phyloP scores from a whole-genome alignment of 2,113 vertebrate species.

The Dolichallabes microphthalmus region DNA sequence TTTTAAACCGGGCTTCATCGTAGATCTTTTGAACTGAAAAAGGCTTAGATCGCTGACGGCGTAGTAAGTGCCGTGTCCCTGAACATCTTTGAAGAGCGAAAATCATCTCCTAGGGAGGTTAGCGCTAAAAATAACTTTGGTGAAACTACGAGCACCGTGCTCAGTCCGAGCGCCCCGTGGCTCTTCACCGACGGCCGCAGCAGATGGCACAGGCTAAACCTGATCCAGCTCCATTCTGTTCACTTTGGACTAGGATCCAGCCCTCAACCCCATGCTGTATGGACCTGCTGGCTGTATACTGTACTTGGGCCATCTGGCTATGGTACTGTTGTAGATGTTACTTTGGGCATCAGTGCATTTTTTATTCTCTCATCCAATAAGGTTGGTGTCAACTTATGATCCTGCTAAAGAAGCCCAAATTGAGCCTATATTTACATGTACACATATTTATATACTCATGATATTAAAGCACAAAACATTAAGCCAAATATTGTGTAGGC shows the following conservation, averaged over 20 bases:
- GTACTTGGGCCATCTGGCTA: constrained; percentile 42
- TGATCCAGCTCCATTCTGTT: constrained; percentile 45
- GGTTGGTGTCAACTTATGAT: not conserved
- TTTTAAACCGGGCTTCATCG: not conserved
- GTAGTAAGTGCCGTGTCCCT: not conserved
- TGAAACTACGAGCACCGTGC: constrained; percentile 1
- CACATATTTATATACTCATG: too few species aligned
- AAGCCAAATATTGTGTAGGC: too few species aligned
- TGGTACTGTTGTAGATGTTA: constrained; percentile 2
- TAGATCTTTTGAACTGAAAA: not conserved
- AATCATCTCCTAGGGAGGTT: not conserved
- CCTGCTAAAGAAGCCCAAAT: not conserved
- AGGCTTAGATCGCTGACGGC: not conserved
- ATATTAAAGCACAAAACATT: too few species aligned
- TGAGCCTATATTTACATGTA: too few species aligned
- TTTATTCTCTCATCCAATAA: not conserved
- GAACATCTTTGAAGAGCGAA: not conserved
- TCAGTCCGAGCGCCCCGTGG: constrained; percentile 20
- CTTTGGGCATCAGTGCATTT: constrained; percentile 13
- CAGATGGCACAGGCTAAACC: constrained; percentile 38
- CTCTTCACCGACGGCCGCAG: constrained; percentile 33
- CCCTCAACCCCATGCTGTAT: constrained; percentile 35
- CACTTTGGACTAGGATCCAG: constrained; percentile 34
- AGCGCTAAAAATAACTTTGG: constrained; percentile 31
- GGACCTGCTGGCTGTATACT: constrained; percentile 22